phyloP scores from a whole-genome alignment of 2,888 invertebrate genomes.

The Noctua janthe region DNA sequence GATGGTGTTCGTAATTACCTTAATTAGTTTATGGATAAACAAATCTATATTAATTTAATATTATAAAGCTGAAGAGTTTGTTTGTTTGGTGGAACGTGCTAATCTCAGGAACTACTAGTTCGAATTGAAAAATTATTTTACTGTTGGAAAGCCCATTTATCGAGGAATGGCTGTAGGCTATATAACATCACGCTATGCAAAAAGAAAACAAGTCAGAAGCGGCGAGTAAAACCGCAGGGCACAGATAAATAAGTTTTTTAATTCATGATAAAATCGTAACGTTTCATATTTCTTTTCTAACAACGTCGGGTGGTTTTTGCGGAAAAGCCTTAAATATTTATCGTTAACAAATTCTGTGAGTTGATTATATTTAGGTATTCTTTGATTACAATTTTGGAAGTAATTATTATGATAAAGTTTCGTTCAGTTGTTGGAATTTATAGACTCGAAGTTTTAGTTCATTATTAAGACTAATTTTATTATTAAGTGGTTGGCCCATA shows the following conservation, averaged over 20 bases:
- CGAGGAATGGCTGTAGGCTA: no score
- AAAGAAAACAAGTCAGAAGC: no score
- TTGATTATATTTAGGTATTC: conserved; percentile 11
- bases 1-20: conserved; percentile 1
- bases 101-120: no score
- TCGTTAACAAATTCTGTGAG: neutral
- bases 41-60: neutral
- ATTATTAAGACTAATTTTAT: neutral
- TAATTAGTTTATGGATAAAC: conserved; percentile 18
- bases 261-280: neutral
- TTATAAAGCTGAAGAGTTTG: no score
- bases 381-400: neutral
- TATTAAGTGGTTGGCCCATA: neutral
- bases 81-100: no score
- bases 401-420: conserved; percentile 15
- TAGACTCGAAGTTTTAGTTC: neutral
- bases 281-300: neutral
- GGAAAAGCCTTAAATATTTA: conserved; percentile 7
- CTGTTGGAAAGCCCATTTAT: no score
- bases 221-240: no score
- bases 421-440: neutral
- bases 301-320: neutral
- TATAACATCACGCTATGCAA: no score
- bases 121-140: no score
- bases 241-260: neutral